Conservation (phyloP, 2,797 vertebrate genomes). For the Propithecus deckenii region DNA sequence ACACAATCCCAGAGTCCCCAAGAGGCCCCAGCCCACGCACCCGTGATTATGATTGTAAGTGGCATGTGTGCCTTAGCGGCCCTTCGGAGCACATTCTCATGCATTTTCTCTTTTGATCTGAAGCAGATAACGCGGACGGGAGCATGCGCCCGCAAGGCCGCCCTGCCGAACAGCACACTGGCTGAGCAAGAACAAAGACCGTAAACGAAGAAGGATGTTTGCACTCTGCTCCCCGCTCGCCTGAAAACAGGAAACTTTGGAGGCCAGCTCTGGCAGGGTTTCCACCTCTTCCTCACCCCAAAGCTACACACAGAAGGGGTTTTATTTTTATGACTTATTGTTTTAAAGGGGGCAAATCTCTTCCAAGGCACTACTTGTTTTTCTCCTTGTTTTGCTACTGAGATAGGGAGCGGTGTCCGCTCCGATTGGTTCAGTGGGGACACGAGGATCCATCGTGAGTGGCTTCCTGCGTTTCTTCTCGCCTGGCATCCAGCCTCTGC, state of each 20-base stretch:
- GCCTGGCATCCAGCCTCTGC: not conserved
- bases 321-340: conserved; percentile 15
- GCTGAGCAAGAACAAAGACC: conserved; percentile 77
- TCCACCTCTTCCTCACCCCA: conserved; percentile 49
- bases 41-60: conserved; percentile 44
- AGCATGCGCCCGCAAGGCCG: conserved; percentile 52
- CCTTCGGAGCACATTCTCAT: conserved; percentile 29
- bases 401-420: not conserved
- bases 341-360: not conserved
- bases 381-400: not conserved
- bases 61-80: conserved; percentile 52
- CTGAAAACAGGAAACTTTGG: conserved; percentile 63
- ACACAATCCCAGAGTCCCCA: not conserved
- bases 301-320: not conserved
- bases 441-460: fast-evolving
- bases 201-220: conserved; percentile 66
- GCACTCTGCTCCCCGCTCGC: conserved; percentile 56
- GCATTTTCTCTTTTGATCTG: conserved; percentile 69
- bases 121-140: conserved; percentile 55
- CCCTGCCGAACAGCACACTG: conserved; percentile 64
- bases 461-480: not conserved
- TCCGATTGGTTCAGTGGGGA: too few species aligned
- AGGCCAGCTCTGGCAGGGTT: not conserved
- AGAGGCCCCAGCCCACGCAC: not conserved
- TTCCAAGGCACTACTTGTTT: not conserved